phyloP scores from a whole-genome alignment of 2,113 vertebrate species.

The Mesoclemmys tuberculata region DNA sequence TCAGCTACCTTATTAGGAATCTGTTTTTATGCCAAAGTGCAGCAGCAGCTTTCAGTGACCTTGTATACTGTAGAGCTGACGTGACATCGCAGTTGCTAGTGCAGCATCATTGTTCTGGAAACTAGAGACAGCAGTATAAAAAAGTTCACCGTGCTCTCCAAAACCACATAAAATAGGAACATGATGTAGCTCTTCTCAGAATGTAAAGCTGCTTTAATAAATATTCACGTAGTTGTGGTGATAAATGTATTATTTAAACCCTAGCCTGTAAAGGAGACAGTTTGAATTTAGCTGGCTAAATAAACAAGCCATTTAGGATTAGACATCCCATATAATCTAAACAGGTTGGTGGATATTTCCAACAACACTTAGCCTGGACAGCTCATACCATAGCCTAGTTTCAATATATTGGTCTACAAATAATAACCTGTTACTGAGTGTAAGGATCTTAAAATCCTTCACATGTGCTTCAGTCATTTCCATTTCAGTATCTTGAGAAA shows the following conservation, averaged over 20 bases:
- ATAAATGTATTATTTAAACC: slow-evolving; percentile 46
- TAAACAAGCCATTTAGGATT: slow-evolving; percentile 34
- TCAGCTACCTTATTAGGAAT: slow-evolving; percentile 67
- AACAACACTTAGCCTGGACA: neutral
- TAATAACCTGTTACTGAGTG: neutral
- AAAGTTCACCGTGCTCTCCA: neutral
- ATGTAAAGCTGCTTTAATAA: slow-evolving; percentile 46
- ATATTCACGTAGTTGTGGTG: slow-evolving; percentile 25
- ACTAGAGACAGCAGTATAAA: slow-evolving; percentile 10
- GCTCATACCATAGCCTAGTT: neutral
- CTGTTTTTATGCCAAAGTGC: slow-evolving; percentile 18
- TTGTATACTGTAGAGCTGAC: neutral
- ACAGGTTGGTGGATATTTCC: slow-evolving; percentile 31
- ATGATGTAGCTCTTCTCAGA: slow-evolving; percentile 3
- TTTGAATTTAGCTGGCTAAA: slow-evolving; percentile 36
- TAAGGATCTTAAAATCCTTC: neutral
- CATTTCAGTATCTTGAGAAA: neutral
- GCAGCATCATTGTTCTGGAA: neutral
- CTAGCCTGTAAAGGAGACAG: slow-evolving; percentile 30
- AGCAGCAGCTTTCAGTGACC: slow-evolving; percentile 47
- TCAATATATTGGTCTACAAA: neutral
- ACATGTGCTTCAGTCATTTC: neutral
- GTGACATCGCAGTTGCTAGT: slow-evolving; percentile 12
- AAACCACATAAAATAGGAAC: slow-evolving; percentile 26
- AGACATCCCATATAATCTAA: slow-evolving; percentile 41